phyloP scores from a whole-genome alignment of 2,888 invertebrate genomes.

The Pegoplata infirma region DNA sequence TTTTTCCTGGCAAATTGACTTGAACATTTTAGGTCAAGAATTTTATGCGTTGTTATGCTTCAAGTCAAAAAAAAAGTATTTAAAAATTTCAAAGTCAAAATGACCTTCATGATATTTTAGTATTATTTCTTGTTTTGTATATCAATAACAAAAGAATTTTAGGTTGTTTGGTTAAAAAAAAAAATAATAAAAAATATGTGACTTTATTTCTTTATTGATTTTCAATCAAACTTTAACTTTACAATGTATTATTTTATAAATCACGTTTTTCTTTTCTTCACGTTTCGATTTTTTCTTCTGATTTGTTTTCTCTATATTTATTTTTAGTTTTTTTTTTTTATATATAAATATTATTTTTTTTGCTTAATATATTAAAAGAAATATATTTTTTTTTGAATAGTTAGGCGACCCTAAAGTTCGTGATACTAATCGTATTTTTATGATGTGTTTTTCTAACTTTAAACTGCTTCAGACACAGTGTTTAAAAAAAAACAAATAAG shows the following conservation, averaged over 20 bases:
- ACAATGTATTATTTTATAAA: slow-evolving; percentile 26
- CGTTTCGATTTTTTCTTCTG: slow-evolving; percentile 20
- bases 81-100: slow-evolving; percentile 14
- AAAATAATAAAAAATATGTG: slow-evolving; percentile 28
- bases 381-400: slow-evolving; percentile 23
- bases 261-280: slow-evolving; percentile 57
- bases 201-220: slow-evolving; percentile 38
- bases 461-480: slow-evolving; percentile 35
- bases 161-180: not conserved
- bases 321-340: not conserved
- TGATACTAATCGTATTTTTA: slow-evolving; percentile 58
- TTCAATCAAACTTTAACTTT: slow-evolving; percentile 40
- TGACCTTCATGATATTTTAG: slow-evolving; percentile 55
- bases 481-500: no score
- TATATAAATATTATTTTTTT: not conserved
- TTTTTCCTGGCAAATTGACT: slow-evolving; percentile 26
- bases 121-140: not conserved
- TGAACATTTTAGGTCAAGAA: slow-evolving; percentile 65
- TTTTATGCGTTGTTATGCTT: slow-evolving; percentile 62
- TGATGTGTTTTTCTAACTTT: slow-evolving; percentile 39
- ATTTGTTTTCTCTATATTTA: slow-evolving; percentile 13
- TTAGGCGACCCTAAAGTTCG: slow-evolving; percentile 48
- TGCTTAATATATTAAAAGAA: slow-evolving; percentile 20
- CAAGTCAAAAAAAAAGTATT: slow-evolving; percentile 30
- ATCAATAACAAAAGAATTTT: not conserved